These are phyloP conservation scores for Potamarius usumacintae DNA, from an alignment of 2,113 vertebrate genomes.

Conservation along the genomic window DNA sequence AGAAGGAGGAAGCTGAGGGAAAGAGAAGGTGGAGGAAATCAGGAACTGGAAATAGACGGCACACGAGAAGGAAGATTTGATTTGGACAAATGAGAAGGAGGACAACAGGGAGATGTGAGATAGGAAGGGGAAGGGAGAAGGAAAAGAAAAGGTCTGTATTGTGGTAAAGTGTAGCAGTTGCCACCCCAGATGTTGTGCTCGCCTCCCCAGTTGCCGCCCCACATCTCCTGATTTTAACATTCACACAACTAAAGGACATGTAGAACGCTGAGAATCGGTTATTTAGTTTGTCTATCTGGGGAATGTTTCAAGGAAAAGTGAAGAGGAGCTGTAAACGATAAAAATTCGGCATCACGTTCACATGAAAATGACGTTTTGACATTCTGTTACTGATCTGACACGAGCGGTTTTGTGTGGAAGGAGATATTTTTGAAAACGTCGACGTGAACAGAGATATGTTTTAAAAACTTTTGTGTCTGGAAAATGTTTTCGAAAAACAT, in stretches of 20 bases:
- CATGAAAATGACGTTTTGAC: not conserved
- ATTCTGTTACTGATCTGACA: not conserved
- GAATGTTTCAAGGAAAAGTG: not conserved
- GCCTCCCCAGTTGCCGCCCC: not conserved
- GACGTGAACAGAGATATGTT: not conserved
- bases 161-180: not conserved
- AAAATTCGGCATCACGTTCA: not conserved
- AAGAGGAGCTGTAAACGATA: not conserved
- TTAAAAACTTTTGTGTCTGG: not conserved
- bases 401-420: not conserved
- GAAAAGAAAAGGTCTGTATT: not conserved
- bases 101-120: not conserved
- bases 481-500: not conserved
- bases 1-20: constrained; percentile 29
- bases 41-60: not conserved
- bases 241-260: not conserved
- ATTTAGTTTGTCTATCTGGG: not conserved
- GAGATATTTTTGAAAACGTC: not conserved
- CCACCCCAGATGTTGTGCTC: not conserved
- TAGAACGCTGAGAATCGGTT: not conserved
- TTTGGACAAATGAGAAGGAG: not conserved
- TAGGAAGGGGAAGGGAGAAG: not conserved
- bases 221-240: not conserved
- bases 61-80: not conserved
- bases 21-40: constrained; percentile 25